Base-by-base conservation (phyloP, 2,113 vertebrate genomes). In the Pholis gunnellus region DNA sequence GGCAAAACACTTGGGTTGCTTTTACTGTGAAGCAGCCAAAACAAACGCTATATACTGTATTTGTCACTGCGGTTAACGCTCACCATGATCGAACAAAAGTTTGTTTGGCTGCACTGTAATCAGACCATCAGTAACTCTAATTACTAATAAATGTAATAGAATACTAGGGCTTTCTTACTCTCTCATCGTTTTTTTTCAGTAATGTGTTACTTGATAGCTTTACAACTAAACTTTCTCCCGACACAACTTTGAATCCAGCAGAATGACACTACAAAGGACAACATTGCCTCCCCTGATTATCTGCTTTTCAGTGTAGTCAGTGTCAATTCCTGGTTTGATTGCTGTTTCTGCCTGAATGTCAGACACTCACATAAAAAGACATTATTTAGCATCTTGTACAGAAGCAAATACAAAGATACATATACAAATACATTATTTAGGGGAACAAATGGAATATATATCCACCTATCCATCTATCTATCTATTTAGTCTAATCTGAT, bases 261-360 rank as follows among this genome's bases (percentile, higher is more conserved):
- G 79, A 65, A 36, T 61, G 54, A 44, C 29, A n/a, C 14, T 15
- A 5, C 52, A 76, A 29, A 67, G 34, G 25, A 54, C 50, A 54
- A 78, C 79, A 75, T 60, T 38, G 56, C 56, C 18, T 54, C 29
- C 14, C 38, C 18, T 75, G 71, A 67, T 75, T 71, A 65, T 36
- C 27, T 71, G 42, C 34, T 25, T 38, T 31, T 60, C 40, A 36
- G 59, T 20, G 46, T 31, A 69, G 40, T 46, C 31, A 63, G 48
- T 57, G 38, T 31, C 31, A 79, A 65, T 77, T 66, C 15, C 57
- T 60, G 72, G 31, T 66, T 60, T 80, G 72, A 76, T 78, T 84
- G 77, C 66, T 60, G 71, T n/a, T 18, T 40, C 38, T 15, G 50
- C 42, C 40, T 25, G 52, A 46, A 34, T 38, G 18, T 72, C 54